Evolutionary conservation across 2,113 vertebrate genomes (phyloP).

Genomic region (Orthonyx spaldingii): DNA sequence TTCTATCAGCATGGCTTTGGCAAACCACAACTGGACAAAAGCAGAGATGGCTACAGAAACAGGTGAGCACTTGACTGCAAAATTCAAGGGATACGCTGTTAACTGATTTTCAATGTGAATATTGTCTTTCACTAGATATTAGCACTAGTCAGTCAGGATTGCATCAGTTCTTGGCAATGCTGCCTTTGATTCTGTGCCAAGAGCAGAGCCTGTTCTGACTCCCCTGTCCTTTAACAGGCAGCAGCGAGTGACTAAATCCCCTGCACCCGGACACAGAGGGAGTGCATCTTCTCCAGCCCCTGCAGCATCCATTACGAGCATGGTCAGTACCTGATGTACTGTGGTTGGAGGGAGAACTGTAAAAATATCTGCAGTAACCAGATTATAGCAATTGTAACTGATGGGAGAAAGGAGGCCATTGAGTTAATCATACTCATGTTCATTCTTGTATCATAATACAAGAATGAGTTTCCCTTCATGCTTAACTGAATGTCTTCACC

Average conservation of each 20-base stretch:
- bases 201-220: neutral
- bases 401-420: neutral
- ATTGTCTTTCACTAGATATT: neutral
- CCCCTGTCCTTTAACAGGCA: slow-evolving; percentile 68
- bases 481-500: neutral
- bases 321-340: slow-evolving; percentile 75
- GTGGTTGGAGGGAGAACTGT: neutral
- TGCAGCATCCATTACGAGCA: slow-evolving; percentile 86
- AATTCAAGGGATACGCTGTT: neutral
- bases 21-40: slow-evolving; percentile 84
- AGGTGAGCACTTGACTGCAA: slow-evolving; percentile 68
- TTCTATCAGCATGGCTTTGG: slow-evolving; percentile 85
- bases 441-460: fast-evolving
- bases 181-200: neutral
- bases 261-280: slow-evolving; percentile 82
- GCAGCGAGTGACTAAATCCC: slow-evolving; percentile 83
- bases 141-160: neutral
- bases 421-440: fast-evolving
- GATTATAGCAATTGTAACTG: fast-evolving
- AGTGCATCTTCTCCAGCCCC: slow-evolving; percentile 84
- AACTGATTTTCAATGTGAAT: neutral
- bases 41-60: slow-evolving; percentile 83
- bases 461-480: neutral
- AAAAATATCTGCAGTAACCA: neutral
- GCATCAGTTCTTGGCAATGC: neutral